Percentiles rank a stretch among this genome's conserved stretches.
These are phyloP conservation scores for Galerucella pusilla DNA, from an alignment of 2,888 invertebrate genomes.

Conservation along the genomic window DNA sequence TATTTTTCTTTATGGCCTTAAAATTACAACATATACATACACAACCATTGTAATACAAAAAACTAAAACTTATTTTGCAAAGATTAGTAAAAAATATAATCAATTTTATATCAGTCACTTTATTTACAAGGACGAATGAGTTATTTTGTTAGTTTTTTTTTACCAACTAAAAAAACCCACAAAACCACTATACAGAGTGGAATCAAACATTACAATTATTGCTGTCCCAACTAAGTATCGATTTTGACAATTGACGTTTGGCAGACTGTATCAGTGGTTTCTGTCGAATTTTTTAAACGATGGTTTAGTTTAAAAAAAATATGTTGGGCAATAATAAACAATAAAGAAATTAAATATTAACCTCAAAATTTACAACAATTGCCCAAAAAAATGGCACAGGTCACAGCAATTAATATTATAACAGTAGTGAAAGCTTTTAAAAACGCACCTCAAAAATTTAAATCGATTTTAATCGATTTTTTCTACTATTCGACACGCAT, in stretches of 20 bases:
- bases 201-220: background rate
- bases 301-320: slow-evolving; percentile 17
- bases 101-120: slow-evolving; percentile 51
- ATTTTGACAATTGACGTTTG: background rate
- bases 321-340: slow-evolving; percentile 42
- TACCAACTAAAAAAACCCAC: slow-evolving; percentile 16
- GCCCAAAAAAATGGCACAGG: slow-evolving; percentile 62
- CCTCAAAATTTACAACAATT: slow-evolving; percentile 37
- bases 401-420: slow-evolving; percentile 61
- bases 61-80: slow-evolving; percentile 38
- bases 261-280: background rate
- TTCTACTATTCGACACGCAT: background rate
- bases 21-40: slow-evolving; percentile 28
- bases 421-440: slow-evolving; percentile 37
- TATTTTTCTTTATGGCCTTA: slow-evolving; percentile 3
- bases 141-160: slow-evolving; percentile 34
- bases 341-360: slow-evolving; percentile 37
- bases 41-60: slow-evolving; percentile 41
- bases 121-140: slow-evolving; percentile 52
- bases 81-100: slow-evolving; percentile 50
- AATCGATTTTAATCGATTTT: background rate
- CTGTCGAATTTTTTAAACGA: background rate
- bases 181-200: background rate
- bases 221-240: background rate
- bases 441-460: slow-evolving; percentile 29